Base-by-base conservation (phyloP, 2,113 vertebrate genomes). In the Ctenomys sociabilis region DNA sequence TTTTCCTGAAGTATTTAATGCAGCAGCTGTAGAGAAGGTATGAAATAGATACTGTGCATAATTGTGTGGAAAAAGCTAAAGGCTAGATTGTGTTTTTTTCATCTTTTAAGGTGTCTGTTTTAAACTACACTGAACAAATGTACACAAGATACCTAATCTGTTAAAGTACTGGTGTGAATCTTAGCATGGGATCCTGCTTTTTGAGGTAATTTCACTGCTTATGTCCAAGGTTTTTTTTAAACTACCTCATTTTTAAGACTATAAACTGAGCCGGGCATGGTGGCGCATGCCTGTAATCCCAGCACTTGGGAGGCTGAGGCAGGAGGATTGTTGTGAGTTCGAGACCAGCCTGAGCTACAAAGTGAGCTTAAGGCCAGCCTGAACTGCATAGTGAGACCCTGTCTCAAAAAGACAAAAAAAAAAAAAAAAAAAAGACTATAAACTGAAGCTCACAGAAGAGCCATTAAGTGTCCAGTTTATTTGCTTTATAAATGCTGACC, bases 51-150 rank as follows among this genome's bases (percentile, higher is more conserved):
- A 80, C 19, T 59, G 8, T 85, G 30, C 26, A n/a, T 21, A 26
- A 7, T 45, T 52, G 9, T 35, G 3, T 70, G 57, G 49, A 17
- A 90, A 94, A 64, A 12, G 14, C 22, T 64, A 22, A 89, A 75
- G 10, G 22, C 12, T 66, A 14, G 59, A 37, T 52, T 24, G 49
- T n/a, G 12, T 59, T 26, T 64, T 57, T 92, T 63, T 24, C 4
- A 22, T 68, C 40, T 85, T 89, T 57, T 77, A 49, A 82, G 94
- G 3, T 5, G 78, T 94, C 45, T 80, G 49, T 93, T 81, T 93
- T 90, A 77, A 93, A 72, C 57, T 52, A 0, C 26, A 16, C 30
- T 12, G 28, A 22, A 75, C 63, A 75, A 73, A 81, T 54, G 66
- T 26, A 68, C 17, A 85, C 10, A 45, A 64, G 59, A 86, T 30